A percentile compares a stretch with the other conserved stretches of the same genome.
Conservation (phyloP, 2,888 invertebrate species). For the Philaethria dido region DNA sequence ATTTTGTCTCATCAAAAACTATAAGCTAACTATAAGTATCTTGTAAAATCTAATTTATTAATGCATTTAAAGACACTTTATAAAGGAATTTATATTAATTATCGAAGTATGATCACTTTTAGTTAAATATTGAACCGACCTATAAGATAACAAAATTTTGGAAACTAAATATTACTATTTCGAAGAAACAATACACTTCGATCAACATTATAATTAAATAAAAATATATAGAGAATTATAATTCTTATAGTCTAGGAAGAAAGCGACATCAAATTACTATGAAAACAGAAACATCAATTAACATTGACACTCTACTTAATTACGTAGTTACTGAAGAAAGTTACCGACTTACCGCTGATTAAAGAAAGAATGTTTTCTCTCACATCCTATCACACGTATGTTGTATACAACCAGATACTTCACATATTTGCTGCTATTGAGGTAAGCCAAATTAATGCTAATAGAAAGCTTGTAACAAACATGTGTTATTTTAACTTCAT, state of each 20-base stretch:
- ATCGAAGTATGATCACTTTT: no score
- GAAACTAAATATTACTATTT: no score
- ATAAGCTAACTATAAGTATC: no score
- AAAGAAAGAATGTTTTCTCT: constrained; percentile 25
- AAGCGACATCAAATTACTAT: neutral
- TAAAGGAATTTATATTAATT: no score
- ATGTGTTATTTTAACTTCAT: neutral
- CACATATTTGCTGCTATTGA: constrained; percentile 22
- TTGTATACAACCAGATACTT: constrained; percentile 1
- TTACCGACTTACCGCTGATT: constrained; percentile 8
- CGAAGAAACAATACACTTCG: no score
- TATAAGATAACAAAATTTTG: no score
- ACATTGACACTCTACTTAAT: constrained; percentile 20
- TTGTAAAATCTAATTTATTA: no score
- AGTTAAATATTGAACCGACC: no score
- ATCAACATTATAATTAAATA: no score
- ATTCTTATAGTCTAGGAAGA: neutral
- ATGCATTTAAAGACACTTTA: no score
- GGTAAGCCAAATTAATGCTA: constrained; percentile 36
- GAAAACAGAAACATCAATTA: constrained; percentile 16
- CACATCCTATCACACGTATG: constrained; percentile 17
- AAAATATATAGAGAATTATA: no score
- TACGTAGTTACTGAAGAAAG: constrained; percentile 17
- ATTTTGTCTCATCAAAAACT: no score
- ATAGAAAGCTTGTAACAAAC: constrained; percentile 30